These are phyloP conservation scores for Oncorhynchus kisutch DNA, from an alignment of 2,113 vertebrate species.

Conservation along the genomic window DNA sequence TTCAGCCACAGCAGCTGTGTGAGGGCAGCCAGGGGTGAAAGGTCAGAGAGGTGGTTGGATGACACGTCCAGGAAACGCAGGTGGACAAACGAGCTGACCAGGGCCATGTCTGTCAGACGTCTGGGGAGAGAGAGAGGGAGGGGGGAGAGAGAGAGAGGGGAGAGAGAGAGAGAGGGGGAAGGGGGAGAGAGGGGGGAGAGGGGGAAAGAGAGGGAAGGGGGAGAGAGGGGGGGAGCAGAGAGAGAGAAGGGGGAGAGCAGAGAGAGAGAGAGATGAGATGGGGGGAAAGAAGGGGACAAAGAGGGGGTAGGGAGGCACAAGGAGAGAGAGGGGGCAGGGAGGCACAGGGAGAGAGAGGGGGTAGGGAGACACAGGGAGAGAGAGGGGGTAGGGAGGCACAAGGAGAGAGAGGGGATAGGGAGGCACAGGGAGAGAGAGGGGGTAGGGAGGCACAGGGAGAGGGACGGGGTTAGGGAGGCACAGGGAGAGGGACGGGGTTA, in stretches of 20 bases:
- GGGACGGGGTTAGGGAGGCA: no score
- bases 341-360: background rate
- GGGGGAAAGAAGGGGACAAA: no score
- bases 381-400: background rate
- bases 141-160: fast-evolving
- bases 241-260: no score
- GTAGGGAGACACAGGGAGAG: background rate
- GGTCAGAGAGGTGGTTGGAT: constrained; percentile 81
- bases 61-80: constrained; percentile 90
- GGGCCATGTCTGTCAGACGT: constrained; percentile 78
- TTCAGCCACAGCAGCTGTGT: constrained; percentile 90
- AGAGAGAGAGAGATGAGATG: no score
- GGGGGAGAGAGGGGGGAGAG: no score
- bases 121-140: constrained; percentile 55
- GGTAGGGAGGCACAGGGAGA: no score
- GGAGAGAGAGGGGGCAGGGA: no score
- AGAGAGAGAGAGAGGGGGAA: fast-evolving
- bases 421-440: no score
- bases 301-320: no score
- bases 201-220: fast-evolving
- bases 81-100: constrained; percentile 81
- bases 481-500: no score
- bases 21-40: constrained; percentile 80
- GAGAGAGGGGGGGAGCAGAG: fast-evolving
- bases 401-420: background rate